Conservation (phyloP, 2,888 invertebrate species). For the Pollenia angustigena region DNA sequence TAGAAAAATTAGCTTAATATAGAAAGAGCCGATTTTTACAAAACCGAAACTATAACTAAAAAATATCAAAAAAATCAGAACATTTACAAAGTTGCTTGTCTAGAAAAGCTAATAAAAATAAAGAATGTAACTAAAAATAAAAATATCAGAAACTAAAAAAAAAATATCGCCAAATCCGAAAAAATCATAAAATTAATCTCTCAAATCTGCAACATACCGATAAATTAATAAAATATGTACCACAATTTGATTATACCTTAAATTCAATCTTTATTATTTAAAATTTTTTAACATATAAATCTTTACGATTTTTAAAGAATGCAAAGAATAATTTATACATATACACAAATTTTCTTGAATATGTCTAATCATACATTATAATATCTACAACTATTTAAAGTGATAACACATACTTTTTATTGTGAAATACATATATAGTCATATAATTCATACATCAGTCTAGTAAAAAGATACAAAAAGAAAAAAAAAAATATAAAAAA, state of each 20-base stretch:
- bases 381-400: constrained; percentile 52
- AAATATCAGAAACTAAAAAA: too few relatives aligned
- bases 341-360: constrained; percentile 15
- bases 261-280: not conserved
- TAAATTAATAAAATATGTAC: too few relatives aligned
- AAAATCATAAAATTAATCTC: too few relatives aligned
- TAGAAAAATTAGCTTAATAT: too few relatives aligned
- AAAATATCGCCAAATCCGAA: too few relatives aligned
- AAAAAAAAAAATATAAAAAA: constrained; percentile 50
- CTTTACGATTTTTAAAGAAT: constrained; percentile 34
- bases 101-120: too few relatives aligned
- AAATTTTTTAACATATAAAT: constrained; percentile 31
- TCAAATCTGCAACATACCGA: too few relatives aligned
- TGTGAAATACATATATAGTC: constrained; percentile 27
- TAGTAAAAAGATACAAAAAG: constrained; percentile 68
- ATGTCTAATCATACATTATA: not conserved
- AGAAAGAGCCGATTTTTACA: too few relatives aligned
- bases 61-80: too few relatives aligned
- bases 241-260: not conserved
- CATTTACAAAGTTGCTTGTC: too few relatives aligned
- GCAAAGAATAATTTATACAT: constrained; percentile 22
- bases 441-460: constrained; percentile 64
- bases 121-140: too few relatives aligned
- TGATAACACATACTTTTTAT: constrained; percentile 54
- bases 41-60: too few relatives aligned